Evolutionary conservation across 1,140 invertebrate species (phyloP).

Genomic region (Homalodisca vitripennis): DNA sequence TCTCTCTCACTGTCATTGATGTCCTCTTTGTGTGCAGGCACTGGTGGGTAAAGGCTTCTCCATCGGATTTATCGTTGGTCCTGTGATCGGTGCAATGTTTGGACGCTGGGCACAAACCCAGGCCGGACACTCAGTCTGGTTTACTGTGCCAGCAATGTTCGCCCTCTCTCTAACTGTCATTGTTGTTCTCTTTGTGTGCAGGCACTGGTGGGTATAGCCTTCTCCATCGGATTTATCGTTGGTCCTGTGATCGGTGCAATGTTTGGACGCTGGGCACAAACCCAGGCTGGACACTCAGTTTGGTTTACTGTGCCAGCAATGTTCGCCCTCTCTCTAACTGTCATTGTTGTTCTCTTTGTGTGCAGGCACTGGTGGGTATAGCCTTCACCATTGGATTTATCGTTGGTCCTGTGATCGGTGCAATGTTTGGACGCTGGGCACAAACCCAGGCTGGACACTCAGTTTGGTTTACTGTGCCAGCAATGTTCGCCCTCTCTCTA

Average conservation of each 20-base stretch:
- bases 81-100: slow-evolving; percentile 91
- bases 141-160: slow-evolving; percentile 79
- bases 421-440: slow-evolving; percentile 78
- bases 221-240: slow-evolving; percentile 95
- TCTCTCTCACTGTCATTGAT: too few species aligned
- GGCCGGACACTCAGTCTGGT: slow-evolving; percentile 61
- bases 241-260: slow-evolving; percentile 93
- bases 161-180: slow-evolving; percentile 75
- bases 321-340: slow-evolving; percentile 81
- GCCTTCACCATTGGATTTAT: slow-evolving; percentile 98
- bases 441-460: slow-evolving; percentile 45
- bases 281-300: slow-evolving; percentile 48
- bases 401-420: slow-evolving; percentile 92
- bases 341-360: slow-evolving; percentile 79
- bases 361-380: slow-evolving; percentile 93
- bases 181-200: slow-evolving; percentile 83
- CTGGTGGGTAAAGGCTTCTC: slow-evolving; percentile 97
- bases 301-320: slow-evolving; percentile 86
- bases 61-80: slow-evolving; percentile 94
- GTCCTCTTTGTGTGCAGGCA: too few species aligned
- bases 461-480: slow-evolving; percentile 82
- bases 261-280: slow-evolving; percentile 72
- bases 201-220: slow-evolving; percentile 95
- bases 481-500: slow-evolving; percentile 81
- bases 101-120: slow-evolving; percentile 62